Conservation (phyloP, 2,888 invertebrate species). For the Callimorpha dominula region DNA sequence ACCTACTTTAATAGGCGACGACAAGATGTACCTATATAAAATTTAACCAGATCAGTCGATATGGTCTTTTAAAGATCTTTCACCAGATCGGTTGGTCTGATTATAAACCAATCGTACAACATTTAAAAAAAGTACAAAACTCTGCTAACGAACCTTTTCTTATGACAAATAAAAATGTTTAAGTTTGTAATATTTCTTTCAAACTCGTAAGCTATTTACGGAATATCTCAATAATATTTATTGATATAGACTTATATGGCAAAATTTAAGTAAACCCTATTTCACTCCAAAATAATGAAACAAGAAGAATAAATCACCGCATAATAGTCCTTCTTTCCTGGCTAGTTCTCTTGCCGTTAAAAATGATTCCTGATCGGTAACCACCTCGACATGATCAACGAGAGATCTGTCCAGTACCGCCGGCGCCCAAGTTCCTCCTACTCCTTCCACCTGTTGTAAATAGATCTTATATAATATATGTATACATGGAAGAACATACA, state of each 20-base stretch:
- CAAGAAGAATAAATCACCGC: constrained; percentile 83
- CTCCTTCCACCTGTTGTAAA: constrained; percentile 87
- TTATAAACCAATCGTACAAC: too few species aligned
- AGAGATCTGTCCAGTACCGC: constrained; percentile 92
- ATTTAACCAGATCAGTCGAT: too few species aligned
- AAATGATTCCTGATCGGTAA: constrained; percentile 92
- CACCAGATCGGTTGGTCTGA: too few species aligned
- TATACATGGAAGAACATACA: neutral
- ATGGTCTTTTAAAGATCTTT: too few species aligned
- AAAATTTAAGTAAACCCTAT: neutral
- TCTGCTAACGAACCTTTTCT: too few species aligned
- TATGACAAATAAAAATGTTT: too few species aligned
- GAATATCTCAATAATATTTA: too few species aligned
- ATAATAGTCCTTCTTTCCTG: constrained; percentile 94
- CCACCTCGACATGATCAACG: constrained; percentile 94
- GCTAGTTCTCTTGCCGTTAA: constrained; percentile 93
- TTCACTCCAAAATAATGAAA: neutral
- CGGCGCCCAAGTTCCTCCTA: constrained; percentile 97
- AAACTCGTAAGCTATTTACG: too few species aligned
- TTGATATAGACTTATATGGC: neutral
- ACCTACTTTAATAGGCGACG: too few species aligned
- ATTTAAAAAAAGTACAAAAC: too few species aligned
- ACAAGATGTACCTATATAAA: too few species aligned
- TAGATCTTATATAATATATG: neutral
- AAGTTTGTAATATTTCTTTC: too few species aligned